Evolutionary conservation across 2,113 vertebrate genomes (phyloP), one percentile per base, ranked within the genome.

Genomic region (Euleptes europaea): DNA sequence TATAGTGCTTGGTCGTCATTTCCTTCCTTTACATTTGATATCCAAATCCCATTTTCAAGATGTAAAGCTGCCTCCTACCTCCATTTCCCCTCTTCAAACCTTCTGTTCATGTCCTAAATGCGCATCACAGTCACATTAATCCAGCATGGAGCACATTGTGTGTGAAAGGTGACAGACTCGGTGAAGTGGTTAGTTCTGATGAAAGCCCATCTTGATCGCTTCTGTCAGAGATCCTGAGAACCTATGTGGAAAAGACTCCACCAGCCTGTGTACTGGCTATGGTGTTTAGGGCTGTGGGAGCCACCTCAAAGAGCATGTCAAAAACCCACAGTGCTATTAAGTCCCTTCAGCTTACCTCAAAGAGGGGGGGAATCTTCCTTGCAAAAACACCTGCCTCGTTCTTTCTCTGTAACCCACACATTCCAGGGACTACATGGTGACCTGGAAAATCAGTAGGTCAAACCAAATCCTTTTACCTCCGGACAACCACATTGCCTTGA

Each of bases 111-210:
- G 92, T 95, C 93, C 93, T 85, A 95, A 91, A 86, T 75, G 49
- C 92, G 91, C 95, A 94, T 94, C 95, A 95, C 93, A 5, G 95
- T 94, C 92, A 94, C 97, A 97, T 97, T 98, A 97, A 96, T 89
- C 91, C 54, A 31, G 95, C 95, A 95, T 95, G 97, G 97, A 98
- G 95, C 96, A 91, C 95, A 97, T 97, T 97, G 97, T 97, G 95
- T 97, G 93, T 85, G 76, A 93, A 96, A 95, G 96, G 94, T 95
- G 96, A 97, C 97, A 97, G 97, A 96, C 92, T 96, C 96, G 97
- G 96, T 96, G 97, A 95, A 97, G 97, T 96, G 92, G 97, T 96
- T 96, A 97, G 97, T 80, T 90, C 94, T 96, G 96, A 97, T 94
- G 93, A 95, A 95, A 97, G 94, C 90, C 96, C 97, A 96, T 95